Conservation (phyloP, 1,140 invertebrate species). For the Halotydeus destructor region DNA sequence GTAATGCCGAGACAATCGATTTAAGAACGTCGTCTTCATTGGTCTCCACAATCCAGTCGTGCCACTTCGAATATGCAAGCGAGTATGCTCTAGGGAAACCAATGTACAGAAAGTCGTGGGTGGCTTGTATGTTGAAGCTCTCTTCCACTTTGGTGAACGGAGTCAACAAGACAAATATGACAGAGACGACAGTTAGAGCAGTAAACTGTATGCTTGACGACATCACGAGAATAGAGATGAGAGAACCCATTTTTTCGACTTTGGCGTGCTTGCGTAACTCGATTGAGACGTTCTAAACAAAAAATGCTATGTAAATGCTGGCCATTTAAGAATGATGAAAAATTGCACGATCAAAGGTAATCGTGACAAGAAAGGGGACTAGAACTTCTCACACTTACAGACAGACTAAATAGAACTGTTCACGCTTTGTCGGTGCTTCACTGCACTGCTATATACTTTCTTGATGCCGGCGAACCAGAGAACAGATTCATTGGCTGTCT, state of each 20-base stretch:
- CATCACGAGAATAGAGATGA: neutral
- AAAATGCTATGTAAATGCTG: no score
- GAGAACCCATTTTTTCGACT: neutral
- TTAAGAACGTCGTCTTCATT: constrained; percentile 20
- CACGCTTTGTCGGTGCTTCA: no score
- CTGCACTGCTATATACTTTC: no score
- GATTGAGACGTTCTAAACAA: no score
- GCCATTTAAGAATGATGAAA: no score
- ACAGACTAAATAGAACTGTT: no score
- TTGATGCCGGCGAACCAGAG: no score
- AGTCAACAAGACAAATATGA: constrained; percentile 9
- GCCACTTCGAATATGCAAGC: neutral
- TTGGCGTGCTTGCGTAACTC: no score
- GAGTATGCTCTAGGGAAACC: constrained; percentile 23
- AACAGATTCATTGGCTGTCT: no score
- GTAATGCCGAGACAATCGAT: constrained; percentile 22
- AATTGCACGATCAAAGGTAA: no score
- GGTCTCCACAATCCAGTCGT: neutral
- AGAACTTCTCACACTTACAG: no score
- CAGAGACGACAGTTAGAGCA: neutral
- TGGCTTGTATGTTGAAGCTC: constrained; percentile 95
- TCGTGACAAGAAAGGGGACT: no score
- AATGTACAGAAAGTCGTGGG: constrained; percentile 87
- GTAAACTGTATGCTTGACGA: neutral
- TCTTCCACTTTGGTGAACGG: constrained; percentile 99